Evolutionary conservation across 2,113 vertebrate species (phyloP).

Genomic region (Arenaria interpres): DNA sequence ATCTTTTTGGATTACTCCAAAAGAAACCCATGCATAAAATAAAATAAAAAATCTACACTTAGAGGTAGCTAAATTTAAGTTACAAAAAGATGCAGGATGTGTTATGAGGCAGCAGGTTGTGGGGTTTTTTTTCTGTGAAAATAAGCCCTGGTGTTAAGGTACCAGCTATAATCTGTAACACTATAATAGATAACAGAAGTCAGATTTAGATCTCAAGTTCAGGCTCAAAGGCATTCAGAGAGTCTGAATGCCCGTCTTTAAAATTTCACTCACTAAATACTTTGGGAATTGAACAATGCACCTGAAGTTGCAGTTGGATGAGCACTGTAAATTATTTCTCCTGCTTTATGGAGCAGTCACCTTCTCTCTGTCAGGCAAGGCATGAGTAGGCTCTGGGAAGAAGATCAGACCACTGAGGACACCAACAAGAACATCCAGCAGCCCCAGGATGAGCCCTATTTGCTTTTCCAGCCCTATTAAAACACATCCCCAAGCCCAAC

Average conservation of each 20-base stretch:
- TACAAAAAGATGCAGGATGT: neutral
- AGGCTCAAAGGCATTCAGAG: neutral
- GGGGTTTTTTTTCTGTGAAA: neutral
- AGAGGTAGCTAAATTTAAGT: neutral
- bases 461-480: neutral
- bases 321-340: neutral
- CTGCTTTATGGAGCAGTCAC: neutral
- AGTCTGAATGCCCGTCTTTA: neutral
- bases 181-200: neutral
- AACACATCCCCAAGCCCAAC: neutral
- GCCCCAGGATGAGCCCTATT: neutral
- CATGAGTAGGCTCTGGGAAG: neutral
- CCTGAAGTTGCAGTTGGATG: neutral
- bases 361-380: neutral
- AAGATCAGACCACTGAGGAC: neutral
- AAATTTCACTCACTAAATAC: neutral
- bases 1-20: neutral
- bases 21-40: neutral
- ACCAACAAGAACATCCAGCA: neutral
- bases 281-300: neutral
- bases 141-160: neutral
- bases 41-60: neutral
- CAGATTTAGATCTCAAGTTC: neutral
- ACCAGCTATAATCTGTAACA: neutral
- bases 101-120: neutral